phyloP scores from a whole-genome alignment of 2,113 vertebrate species.

The Cyphomyrus plagiostoma region DNA sequence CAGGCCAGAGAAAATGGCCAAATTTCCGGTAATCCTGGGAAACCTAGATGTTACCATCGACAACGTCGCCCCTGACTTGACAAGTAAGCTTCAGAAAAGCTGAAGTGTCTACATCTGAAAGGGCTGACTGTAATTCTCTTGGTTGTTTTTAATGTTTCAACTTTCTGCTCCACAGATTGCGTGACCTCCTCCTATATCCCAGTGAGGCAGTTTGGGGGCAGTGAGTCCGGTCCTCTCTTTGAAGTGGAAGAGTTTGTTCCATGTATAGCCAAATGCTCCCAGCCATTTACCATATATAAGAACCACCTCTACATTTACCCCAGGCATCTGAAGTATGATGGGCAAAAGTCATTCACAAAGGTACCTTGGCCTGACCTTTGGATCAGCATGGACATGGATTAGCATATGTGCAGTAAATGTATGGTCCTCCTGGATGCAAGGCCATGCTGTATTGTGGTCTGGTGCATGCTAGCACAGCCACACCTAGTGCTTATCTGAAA shows the following conservation, averaged over 20 bases:
- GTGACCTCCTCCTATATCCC: conserved; percentile 96
- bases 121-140: conserved; percentile 32
- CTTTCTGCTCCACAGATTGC: conserved; percentile 70
- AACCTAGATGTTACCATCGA: conserved; percentile 95
- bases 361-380: conserved; percentile 47
- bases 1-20: conserved; percentile 97
- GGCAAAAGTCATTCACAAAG: conserved; percentile 94
- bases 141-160: conserved; percentile 27
- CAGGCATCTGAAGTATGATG: conserved; percentile 88
- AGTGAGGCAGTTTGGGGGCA: conserved; percentile 82
- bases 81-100: conserved; percentile 69
- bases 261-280: conserved; percentile 84
- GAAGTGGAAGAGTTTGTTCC: conserved; percentile 98
- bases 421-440: background rate
- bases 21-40: conserved; percentile 94
- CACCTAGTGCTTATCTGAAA: background rate
- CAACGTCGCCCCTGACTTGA: conserved; percentile 82
- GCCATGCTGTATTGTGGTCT: background rate
- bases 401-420: background rate
- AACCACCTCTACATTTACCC: conserved; percentile 97
- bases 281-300: conserved; percentile 93
- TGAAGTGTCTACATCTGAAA: conserved; percentile 18
- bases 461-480: background rate
- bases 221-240: conserved; percentile 68
- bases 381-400: background rate